phyloP scores from a whole-genome alignment of 2,113 vertebrate species.

The Regulus satrapa region DNA sequence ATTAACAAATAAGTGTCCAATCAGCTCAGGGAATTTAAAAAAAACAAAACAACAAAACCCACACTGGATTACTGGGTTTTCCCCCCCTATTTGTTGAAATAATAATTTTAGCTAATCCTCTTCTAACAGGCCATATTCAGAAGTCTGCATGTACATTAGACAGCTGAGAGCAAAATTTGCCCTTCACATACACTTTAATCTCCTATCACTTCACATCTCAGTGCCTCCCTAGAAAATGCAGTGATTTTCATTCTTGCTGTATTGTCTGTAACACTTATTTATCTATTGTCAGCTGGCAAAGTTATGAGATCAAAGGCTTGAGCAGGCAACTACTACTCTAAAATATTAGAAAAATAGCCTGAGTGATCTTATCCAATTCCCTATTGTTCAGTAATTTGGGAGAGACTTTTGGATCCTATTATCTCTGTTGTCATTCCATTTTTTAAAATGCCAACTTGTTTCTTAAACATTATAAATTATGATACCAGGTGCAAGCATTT shows the following conservation, averaged over 20 bases:
- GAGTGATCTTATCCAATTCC: background rate
- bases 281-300: constrained; percentile 10
- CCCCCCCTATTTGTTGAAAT: background rate
- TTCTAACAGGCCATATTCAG: background rate
- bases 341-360: constrained; percentile 19
- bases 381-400: background rate
- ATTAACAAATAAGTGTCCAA: background rate
- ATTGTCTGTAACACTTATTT: background rate
- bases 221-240: background rate
- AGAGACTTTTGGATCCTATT: background rate
- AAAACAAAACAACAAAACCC: background rate
- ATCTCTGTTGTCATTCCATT: background rate
- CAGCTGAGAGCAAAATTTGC: background rate
- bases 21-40: background rate
- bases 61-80: background rate
- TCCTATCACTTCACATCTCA: background rate
- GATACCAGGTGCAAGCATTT: constrained; percentile 19
- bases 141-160: background rate
- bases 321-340: background rate
- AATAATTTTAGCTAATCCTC: background rate
- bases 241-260: constrained; percentile 2
- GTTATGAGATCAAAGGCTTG: constrained; percentile 23
- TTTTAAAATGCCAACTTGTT: constrained; percentile 10
- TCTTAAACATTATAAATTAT: constrained; percentile 24
- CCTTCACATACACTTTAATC: background rate